phyloP scores from a whole-genome alignment of 2,113 vertebrate genomes.

The Apistogramma diplotaenia region DNA sequence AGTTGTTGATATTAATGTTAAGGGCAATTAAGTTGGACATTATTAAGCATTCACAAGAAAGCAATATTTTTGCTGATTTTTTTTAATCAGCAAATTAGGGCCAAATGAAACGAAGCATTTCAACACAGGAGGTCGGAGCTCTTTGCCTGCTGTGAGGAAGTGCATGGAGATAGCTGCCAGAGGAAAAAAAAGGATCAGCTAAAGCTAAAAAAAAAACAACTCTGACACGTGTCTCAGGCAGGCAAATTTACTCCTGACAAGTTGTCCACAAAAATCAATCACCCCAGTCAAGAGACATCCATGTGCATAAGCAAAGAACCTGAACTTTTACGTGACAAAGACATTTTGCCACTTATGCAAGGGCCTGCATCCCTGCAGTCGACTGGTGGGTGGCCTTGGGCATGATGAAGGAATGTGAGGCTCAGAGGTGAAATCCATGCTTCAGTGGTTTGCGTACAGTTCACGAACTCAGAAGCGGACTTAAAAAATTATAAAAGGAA shows the following conservation, averaged over 20 bases:
- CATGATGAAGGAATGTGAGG: neutral
- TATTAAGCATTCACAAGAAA: neutral
- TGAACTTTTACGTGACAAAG: neutral
- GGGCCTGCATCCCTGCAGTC: neutral
- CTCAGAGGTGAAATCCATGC: neutral
- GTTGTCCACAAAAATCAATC: neutral
- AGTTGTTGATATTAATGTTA: no score
- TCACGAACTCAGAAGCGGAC: neutral
- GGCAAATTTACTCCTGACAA: neutral
- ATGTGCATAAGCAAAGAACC: neutral
- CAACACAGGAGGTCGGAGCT: neutral
- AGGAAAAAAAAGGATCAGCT: neutral
- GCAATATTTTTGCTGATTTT: no score
- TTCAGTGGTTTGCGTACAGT: neutral
- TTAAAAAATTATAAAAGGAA: no score
- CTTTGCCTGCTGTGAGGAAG: neutral
- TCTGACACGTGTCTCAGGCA: neutral
- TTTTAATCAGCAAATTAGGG: neutral
- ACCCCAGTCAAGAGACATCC: neutral
- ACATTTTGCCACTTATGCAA: neutral
- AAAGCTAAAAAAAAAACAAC: neutral
- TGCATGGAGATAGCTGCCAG: neutral
- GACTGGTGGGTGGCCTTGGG: neutral
- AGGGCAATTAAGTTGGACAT: neutral
- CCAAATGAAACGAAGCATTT: neutral